Conservation (phyloP, 1,140 invertebrate species). For the Callitettix versicolor region DNA sequence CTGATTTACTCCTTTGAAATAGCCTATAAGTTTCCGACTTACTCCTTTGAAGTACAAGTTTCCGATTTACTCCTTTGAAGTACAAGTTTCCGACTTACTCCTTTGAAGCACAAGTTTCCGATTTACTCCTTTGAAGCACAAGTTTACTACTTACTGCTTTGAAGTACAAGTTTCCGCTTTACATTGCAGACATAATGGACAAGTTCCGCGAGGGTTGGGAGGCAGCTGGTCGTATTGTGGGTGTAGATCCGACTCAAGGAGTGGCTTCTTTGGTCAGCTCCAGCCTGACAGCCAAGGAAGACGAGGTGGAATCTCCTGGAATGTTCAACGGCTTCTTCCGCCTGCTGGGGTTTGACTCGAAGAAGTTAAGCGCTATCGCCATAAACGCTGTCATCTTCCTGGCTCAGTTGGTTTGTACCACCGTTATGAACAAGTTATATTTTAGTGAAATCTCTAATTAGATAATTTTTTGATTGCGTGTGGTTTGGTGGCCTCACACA, state of each 20-base stretch:
- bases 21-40: too few relatives aligned
- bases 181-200: background rate
- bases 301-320: constrained; percentile 18
- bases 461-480: too few relatives aligned
- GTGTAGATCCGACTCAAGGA: constrained; percentile 12
- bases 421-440: background rate
- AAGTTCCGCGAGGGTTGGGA: constrained; percentile 3
- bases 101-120: too few relatives aligned
- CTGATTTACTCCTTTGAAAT: too few relatives aligned
- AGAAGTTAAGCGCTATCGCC: constrained; percentile 62
- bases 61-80: too few relatives aligned
- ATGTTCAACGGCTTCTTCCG: constrained; percentile 59
- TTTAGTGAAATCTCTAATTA: too few relatives aligned
- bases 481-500: too few relatives aligned
- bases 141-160: too few relatives aligned
- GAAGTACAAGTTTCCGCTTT: too few relatives aligned
- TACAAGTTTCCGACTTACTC: too few relatives aligned
- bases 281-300: constrained; percentile 3
- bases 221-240: constrained; percentile 13
- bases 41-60: too few relatives aligned
- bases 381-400: constrained; percentile 70
- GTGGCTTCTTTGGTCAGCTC: constrained; percentile 15
- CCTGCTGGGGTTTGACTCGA: constrained; percentile 59
- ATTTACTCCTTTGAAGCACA: too few relatives aligned
- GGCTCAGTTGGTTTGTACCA: constrained; percentile 59